Evolutionary conservation across 2,113 vertebrate genomes (phyloP).

Genomic region (Scomber japonicus): DNA sequence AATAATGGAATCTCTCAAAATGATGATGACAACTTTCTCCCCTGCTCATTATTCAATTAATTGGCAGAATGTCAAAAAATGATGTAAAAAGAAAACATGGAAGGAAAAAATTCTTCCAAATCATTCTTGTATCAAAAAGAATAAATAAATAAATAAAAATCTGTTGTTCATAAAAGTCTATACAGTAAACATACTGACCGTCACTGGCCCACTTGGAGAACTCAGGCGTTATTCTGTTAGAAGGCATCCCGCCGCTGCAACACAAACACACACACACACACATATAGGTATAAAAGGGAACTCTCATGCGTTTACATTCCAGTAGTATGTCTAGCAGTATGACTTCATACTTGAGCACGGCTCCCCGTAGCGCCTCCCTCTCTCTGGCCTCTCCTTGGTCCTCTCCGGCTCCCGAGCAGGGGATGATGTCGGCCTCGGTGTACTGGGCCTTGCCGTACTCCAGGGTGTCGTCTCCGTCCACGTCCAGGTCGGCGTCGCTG

Average conservation of each 20-base stretch:
- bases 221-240: conserved; percentile 97
- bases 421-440: conserved; percentile 97
- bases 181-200: conserved; percentile 82
- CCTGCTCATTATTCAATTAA: too few species aligned
- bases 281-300: background rate
- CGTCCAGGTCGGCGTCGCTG: conserved; percentile 97
- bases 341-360: conserved; percentile 94
- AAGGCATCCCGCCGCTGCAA: conserved; percentile 94
- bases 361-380: conserved; percentile 95
- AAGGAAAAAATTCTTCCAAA: too few species aligned
- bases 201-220: conserved; percentile 99
- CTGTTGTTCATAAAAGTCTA: background rate
- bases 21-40: too few species aligned
- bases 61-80: too few species aligned
- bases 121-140: too few species aligned
- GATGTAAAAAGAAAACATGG: too few species aligned
- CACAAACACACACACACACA: conserved; percentile 35
- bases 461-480: conserved; percentile 98
- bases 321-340: background rate
- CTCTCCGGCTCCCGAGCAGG: conserved; percentile 97
- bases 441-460: conserved; percentile 99
- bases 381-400: conserved; percentile 98
- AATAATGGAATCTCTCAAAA: too few species aligned
- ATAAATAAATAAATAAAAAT: background rate
- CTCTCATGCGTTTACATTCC: too few species aligned